phyloP scores from a whole-genome alignment of 2,113 vertebrate genomes.

The Crotalus viridis region DNA sequence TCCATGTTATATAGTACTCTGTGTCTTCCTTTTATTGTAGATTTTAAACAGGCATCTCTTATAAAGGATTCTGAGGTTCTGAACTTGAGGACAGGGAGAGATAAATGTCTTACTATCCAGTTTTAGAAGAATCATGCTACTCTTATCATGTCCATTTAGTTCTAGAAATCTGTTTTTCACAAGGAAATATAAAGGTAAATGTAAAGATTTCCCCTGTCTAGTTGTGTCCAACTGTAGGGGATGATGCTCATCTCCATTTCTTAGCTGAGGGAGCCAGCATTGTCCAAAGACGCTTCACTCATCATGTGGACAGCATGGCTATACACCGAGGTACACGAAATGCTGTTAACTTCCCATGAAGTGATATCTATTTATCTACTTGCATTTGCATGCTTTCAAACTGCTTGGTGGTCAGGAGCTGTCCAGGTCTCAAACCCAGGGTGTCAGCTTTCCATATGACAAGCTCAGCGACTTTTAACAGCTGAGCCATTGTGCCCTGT shows the following conservation, averaged over 20 bases:
- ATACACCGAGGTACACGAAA: background rate
- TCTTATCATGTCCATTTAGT: background rate
- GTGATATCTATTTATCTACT: background rate
- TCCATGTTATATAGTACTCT: no score
- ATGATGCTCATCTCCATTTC: background rate
- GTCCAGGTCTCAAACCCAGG: background rate
- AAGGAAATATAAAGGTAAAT: background rate
- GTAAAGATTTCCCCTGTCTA: background rate
- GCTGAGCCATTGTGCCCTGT: background rate
- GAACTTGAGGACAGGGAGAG: background rate
- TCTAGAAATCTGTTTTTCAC: background rate
- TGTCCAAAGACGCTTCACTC: background rate
- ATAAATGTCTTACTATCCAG: background rate
- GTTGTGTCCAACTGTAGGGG: background rate
- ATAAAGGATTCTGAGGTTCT: background rate
- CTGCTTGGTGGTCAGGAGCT: background rate
- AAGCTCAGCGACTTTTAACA: background rate
- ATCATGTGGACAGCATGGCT: background rate
- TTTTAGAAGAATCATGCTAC: background rate
- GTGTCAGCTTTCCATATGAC: background rate
- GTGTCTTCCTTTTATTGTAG: no score
- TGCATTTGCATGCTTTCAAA: background rate
- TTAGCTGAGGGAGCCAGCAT: background rate
- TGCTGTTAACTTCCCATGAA: background rate
- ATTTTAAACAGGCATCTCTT: background rate